Conservation (phyloP, 1,140 invertebrate genomes). For the Yoshiicerus persimilis region DNA sequence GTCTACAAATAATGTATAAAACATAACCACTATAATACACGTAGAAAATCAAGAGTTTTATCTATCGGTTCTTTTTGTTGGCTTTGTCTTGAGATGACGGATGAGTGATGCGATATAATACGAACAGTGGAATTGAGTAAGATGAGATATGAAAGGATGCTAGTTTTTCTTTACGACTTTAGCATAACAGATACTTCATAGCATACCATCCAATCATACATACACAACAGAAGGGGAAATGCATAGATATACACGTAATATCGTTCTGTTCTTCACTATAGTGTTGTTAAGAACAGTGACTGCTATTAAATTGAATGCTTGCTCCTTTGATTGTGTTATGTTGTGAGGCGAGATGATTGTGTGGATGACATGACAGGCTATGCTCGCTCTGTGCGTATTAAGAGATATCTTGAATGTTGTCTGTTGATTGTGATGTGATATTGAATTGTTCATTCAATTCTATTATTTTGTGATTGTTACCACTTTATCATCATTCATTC, state of each 20-base stretch:
- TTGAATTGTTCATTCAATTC: constrained; percentile 11
- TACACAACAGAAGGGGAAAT: background rate
- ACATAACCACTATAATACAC: background rate
- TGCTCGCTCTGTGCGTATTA: background rate
- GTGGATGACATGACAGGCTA: background rate
- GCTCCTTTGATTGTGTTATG: background rate
- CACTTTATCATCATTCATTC: constrained; percentile 14
- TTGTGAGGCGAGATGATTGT: background rate
- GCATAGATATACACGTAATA: background rate
- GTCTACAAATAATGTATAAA: background rate
- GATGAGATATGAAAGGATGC: background rate
- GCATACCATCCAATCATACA: too few relatives aligned
- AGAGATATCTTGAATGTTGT: background rate
- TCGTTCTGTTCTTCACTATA: background rate
- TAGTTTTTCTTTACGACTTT: background rate
- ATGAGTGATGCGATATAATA: constrained; percentile 14
- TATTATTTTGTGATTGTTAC: constrained; percentile 18
- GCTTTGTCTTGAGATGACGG: background rate
- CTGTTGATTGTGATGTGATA: constrained; percentile 10
- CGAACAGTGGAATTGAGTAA: background rate
- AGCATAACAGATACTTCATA: too few relatives aligned
- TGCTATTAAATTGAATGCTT: background rate
- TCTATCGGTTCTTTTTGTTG: background rate
- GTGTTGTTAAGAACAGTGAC: background rate
- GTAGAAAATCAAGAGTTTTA: background rate